Conservation (phyloP, 2,888 invertebrate genomes). For the Leucoptera coffeella region DNA sequence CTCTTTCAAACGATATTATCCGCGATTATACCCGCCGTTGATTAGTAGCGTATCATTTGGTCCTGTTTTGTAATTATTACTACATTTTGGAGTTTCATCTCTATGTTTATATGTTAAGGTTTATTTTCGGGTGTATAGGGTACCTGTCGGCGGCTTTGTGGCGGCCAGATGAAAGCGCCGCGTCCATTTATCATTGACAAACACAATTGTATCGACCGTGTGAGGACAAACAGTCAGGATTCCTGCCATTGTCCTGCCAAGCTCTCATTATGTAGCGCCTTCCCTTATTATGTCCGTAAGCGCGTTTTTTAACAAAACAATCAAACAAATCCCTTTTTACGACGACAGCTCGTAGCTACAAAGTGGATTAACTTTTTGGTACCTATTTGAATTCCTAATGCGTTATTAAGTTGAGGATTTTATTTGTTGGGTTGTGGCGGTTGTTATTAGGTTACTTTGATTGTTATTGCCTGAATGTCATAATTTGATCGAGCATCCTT, state of each 20-base stretch:
- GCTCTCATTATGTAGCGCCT: too few species aligned
- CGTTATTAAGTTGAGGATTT: too few species aligned
- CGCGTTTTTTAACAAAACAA: too few species aligned
- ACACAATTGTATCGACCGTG: conserved; percentile 52
- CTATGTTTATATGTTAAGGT: conserved; percentile 10
- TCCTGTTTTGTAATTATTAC: conserved; percentile 44
- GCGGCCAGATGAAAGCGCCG: conserved; percentile 43
- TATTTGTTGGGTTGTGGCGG: too few species aligned
- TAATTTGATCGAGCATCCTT: too few species aligned
- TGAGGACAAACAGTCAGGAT: conserved; percentile 43
- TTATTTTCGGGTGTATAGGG: conserved; percentile 11
- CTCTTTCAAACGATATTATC: conserved; percentile 49
- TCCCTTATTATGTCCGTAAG: too few species aligned
- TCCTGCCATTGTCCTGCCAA: conserved; percentile 1
- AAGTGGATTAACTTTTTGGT: too few species aligned
- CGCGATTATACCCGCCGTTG: conserved; percentile 45
- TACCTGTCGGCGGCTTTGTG: conserved; percentile 37
- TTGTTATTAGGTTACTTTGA: too few species aligned
- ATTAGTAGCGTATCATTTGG: conserved; percentile 54
- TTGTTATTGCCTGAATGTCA: too few species aligned
- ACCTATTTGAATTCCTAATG: too few species aligned
- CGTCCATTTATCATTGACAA: conserved; percentile 53
- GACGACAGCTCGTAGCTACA: too few species aligned
- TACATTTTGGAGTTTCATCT: conserved; percentile 13
- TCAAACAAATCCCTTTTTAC: not conserved